Evolutionary conservation across 37 sponge, comb jelly and placozoan species (phyloP), one percentile per base, ranked within the genome.

Genomic region (Bolinopsis microptera): DNA sequence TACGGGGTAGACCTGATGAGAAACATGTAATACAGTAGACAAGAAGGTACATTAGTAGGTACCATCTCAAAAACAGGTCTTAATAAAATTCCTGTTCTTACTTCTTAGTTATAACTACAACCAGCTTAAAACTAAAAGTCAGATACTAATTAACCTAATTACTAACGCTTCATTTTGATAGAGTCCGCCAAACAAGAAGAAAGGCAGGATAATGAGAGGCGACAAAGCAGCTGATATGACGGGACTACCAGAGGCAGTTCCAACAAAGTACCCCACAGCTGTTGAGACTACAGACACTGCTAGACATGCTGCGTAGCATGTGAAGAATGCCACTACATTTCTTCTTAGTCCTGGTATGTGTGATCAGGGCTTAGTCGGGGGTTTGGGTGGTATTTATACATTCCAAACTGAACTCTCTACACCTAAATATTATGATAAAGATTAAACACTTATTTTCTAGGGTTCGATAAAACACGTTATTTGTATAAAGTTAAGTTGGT

Each of bases 171-270:
- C 75, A n/a, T 72, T 72, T 13, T 72, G 75, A 28, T 72, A 72
- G 13, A 72, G 75, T 23, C 75, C 75, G 61, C 31, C 75, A n/a
- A 72, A 72, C 31, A 72, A n/a, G 75, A 72, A 72, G 75, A 72
- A 72, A n/a, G 75, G 75, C n/a, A 72, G 75, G 75, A 72, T 72
- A 5, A 72, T 30, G 75, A 72, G 75, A n/a, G 75, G 75, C 3
- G 75, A 23, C 3, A 30, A 72, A n/a, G 31, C 31, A n/a, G 75
- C 31, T 8, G 75, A 8, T 5, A 72, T 72, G 31, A 72, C 75
- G 18, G 75, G 31, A 21, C 18, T 21, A 24, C 75, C 75, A n/a
- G 75, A 5, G 5, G 31, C 31, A 24, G 31, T 30, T 8, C 22
- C 75, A 23, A 72, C 31, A n/a, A 72, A 72, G 75, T 72, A 72